These are phyloP conservation scores for Alitta virens DNA, from an alignment of 2,888 invertebrate species.

Conservation along the genomic window DNA sequence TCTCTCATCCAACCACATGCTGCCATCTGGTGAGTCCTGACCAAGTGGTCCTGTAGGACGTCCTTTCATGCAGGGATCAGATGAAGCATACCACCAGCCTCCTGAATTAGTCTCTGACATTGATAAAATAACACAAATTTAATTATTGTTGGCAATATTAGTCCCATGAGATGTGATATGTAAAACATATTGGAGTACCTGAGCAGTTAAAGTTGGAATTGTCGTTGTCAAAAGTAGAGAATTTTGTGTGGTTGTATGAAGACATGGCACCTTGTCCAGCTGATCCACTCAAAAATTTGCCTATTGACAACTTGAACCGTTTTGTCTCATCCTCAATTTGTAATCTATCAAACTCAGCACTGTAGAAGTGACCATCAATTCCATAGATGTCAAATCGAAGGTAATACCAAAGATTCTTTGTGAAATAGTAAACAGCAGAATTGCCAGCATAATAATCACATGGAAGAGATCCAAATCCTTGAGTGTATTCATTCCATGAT, in stretches of 20 bases:
- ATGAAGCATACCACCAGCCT: no score
- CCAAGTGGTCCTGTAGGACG: no score
- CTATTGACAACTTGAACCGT: neutral
- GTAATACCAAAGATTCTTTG: neutral
- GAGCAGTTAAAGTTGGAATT: neutral
- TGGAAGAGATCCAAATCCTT: neutral
- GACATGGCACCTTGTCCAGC: neutral
- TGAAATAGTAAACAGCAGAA: neutral
- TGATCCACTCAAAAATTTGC: neutral
- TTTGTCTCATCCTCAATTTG: neutral
- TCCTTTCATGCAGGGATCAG: no score
- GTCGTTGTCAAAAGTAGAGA: neutral
- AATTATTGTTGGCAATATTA: no score
- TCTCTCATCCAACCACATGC: no score
- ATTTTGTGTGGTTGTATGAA: neutral
- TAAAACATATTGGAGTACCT: no score
- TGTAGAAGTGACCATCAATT: neutral
- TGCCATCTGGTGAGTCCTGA: no score
- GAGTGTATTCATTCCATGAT: neutral
- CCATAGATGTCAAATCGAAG: neutral
- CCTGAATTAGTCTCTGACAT: neutral
- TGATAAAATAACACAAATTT: no score
- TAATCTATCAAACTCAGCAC: neutral
- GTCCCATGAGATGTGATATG: no score
- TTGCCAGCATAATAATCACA: neutral